Evolutionary conservation across 2,888 invertebrate genomes (phyloP).

Genomic region (Harpalus rufipes): DNA sequence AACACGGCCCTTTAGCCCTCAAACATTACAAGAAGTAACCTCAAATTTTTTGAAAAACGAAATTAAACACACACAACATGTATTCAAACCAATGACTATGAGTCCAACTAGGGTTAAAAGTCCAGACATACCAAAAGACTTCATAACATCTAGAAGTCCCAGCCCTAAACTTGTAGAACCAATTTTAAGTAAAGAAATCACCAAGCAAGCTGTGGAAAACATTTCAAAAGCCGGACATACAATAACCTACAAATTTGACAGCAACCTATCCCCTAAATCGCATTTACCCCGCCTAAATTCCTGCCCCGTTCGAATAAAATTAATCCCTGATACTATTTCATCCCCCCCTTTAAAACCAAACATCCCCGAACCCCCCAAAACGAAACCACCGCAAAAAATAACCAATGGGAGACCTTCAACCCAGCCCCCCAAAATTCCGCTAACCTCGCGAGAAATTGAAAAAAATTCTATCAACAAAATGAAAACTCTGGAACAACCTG

Average conservation of each 20-base stretch:
- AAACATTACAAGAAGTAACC: slow-evolving; percentile 63
- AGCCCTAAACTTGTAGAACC: slow-evolving; percentile 27
- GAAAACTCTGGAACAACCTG: slow-evolving; percentile 80
- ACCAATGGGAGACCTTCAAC: slow-evolving; percentile 51
- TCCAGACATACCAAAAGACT: slow-evolving; percentile 1
- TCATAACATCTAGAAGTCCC: slow-evolving; percentile 18
- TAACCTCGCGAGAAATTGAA: slow-evolving; percentile 83
- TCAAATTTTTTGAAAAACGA: slow-evolving; percentile 58
- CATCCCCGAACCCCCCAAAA: slow-evolving; percentile 75
- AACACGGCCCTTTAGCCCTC: slow-evolving; percentile 61
- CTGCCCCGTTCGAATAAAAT: slow-evolving; percentile 61
- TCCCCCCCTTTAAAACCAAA: slow-evolving; percentile 58
- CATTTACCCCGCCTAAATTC: slow-evolving; percentile 73
- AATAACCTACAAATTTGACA: slow-evolving; percentile 81
- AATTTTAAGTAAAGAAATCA: slow-evolving; percentile 70
- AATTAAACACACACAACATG: slow-evolving; percentile 21
- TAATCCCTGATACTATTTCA: slow-evolving; percentile 51
- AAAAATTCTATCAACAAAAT: slow-evolving; percentile 85
- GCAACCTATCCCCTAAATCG: slow-evolving; percentile 70
- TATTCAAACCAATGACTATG: background rate
- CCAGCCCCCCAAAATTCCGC: slow-evolving; percentile 68
- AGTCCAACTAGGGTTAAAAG: background rate
- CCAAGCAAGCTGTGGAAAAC: slow-evolving; percentile 82
- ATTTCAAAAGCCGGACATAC: slow-evolving; percentile 85
- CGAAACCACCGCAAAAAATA: slow-evolving; percentile 35